phyloP scores from a whole-genome alignment of 2,888 invertebrate species.

The Meloe dianella region DNA sequence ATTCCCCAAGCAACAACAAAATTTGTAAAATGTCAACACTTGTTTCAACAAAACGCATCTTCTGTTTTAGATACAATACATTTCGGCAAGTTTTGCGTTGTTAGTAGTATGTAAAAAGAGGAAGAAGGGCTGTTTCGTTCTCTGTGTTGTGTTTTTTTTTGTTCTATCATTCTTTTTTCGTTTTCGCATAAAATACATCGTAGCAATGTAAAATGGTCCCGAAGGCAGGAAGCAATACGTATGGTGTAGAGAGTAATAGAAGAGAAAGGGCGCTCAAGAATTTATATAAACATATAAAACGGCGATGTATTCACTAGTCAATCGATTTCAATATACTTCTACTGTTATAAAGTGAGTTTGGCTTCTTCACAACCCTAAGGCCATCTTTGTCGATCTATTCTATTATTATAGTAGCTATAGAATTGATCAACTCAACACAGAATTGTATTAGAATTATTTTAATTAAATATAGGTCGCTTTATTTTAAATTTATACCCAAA shows the following conservation, averaged over 20 bases:
- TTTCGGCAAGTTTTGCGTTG: neutral
- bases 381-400: constrained; percentile 20
- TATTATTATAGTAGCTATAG: neutral
- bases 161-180: neutral
- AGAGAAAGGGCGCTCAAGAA: constrained; percentile 45
- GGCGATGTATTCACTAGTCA: constrained; percentile 48
- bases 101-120: constrained; percentile 17
- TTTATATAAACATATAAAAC: constrained; percentile 52
- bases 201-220: constrained; percentile 41
- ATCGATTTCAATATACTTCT: constrained; percentile 50
- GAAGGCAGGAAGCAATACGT: constrained; percentile 46
- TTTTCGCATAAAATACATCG: constrained; percentile 35
- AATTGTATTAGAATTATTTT: neutral
- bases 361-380: constrained; percentile 30
- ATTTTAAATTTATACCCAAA: neutral
- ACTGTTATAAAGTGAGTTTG: constrained; percentile 13
- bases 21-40: constrained; percentile 38
- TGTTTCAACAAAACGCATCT: constrained; percentile 11
- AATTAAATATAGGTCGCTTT: neutral
- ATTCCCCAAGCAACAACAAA: constrained; percentile 18
- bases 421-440: neutral
- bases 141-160: neutral
- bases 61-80: constrained; percentile 8
- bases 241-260: constrained; percentile 36
- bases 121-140: constrained; percentile 16